Conservation (phyloP, 1,140 invertebrate genomes). For the Achatina immaculata region DNA sequence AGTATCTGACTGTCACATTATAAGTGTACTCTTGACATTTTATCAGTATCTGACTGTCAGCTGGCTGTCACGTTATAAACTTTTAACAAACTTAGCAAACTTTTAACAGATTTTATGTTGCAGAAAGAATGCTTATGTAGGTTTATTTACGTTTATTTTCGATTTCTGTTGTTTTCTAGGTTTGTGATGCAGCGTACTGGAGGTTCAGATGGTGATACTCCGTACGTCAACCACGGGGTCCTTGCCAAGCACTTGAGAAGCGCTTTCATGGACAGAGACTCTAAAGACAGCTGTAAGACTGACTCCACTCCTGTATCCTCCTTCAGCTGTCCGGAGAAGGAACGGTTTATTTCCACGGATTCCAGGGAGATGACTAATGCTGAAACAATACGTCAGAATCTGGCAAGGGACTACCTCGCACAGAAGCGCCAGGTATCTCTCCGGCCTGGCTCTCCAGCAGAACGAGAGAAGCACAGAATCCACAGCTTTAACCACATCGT, state of each 20-base stretch:
- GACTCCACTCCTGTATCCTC: background rate
- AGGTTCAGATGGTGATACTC: background rate
- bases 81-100: too few species aligned
- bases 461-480: constrained; percentile 33
- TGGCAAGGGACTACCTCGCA: constrained; percentile 12
- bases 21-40: too few species aligned
- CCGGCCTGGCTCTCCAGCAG: constrained; percentile 33
- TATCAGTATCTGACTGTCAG: too few species aligned
- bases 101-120: too few species aligned
- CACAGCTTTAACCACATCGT: background rate
- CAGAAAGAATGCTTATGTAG: too few species aligned
- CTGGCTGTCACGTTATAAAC: too few species aligned
- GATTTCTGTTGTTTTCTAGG: background rate
- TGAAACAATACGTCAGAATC: constrained; percentile 12
- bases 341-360: background rate
- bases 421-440: background rate
- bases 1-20: too few species aligned
- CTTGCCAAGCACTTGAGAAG: constrained; percentile 22
- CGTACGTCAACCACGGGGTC: constrained; percentile 44
- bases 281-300: constrained; percentile 8
- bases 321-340: background rate
- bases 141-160: too few species aligned
- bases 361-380: background rate
- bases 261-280: background rate
- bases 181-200: constrained; percentile 44